phyloP scores from a whole-genome alignment of 2,113 vertebrate genomes.

The Tapirus terrestris region DNA sequence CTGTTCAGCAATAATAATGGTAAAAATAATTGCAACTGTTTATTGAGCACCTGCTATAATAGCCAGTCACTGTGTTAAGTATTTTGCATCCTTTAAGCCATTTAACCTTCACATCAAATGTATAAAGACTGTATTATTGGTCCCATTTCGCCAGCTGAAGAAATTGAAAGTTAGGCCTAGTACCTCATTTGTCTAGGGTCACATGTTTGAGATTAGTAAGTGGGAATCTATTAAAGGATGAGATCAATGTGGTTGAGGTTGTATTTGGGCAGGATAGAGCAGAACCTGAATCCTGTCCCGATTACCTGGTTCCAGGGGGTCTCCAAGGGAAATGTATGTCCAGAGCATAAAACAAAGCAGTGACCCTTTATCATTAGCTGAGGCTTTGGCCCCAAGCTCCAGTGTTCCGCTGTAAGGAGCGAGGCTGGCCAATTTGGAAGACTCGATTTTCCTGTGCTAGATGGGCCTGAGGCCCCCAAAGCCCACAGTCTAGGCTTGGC shows the following conservation, averaged over 20 bases:
- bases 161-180: slow-evolving; percentile 12
- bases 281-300: neutral
- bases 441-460: neutral
- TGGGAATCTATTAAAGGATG: neutral
- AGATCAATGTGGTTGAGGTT: neutral
- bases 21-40: neutral
- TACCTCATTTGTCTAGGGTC: neutral
- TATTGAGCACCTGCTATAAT: neutral
- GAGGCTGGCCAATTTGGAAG: neutral
- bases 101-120: slow-evolving; percentile 52
- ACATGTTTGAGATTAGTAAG: neutral
- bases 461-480: neutral
- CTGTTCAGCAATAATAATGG: neutral
- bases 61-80: neutral
- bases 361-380: neutral
- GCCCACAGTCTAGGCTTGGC: neutral
- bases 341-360: neutral
- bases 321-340: neutral
- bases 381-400: neutral
- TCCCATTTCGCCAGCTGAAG: neutral
- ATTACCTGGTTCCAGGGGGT: neutral
- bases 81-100: neutral
- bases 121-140: neutral
- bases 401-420: neutral
- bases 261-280: neutral